Evolutionary conservation across 1,140 invertebrate genomes (phyloP).

Genomic region (silkworm (Bombyx mori)): ASM3026992v2 NC_085122.1:7940001-7940500

Average conservation of each 20-base stretch:
- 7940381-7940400: slow-evolving; percentile 86
- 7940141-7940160: slow-evolving; percentile 85
- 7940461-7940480: too few species aligned
- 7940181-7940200: slow-evolving; percentile 82
- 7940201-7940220: slow-evolving; percentile 83
- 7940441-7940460: not conserved
- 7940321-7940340: slow-evolving; percentile 87
- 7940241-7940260: slow-evolving; percentile 88
- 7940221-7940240: slow-evolving; percentile 86
- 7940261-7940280: slow-evolving; percentile 86
- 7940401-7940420: slow-evolving; percentile 88
- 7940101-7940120: slow-evolving; percentile 69
- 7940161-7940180: slow-evolving; percentile 78
- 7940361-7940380: slow-evolving; percentile 90
- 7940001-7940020: slow-evolving; percentile 79
- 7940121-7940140: slow-evolving; percentile 77
- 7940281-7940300: slow-evolving; percentile 88
- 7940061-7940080: slow-evolving; percentile 71
- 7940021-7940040: slow-evolving; percentile 79
- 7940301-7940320: slow-evolving; percentile 86
- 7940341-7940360: slow-evolving; percentile 94
- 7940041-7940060: slow-evolving; percentile 65
- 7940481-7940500: slow-evolving; percentile 67
- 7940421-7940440: slow-evolving; percentile 78
- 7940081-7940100: slow-evolving; percentile 69